Base-by-base conservation (phyloP, 2,888 invertebrate genomes). In the Mesoligia furuncula region DNA sequence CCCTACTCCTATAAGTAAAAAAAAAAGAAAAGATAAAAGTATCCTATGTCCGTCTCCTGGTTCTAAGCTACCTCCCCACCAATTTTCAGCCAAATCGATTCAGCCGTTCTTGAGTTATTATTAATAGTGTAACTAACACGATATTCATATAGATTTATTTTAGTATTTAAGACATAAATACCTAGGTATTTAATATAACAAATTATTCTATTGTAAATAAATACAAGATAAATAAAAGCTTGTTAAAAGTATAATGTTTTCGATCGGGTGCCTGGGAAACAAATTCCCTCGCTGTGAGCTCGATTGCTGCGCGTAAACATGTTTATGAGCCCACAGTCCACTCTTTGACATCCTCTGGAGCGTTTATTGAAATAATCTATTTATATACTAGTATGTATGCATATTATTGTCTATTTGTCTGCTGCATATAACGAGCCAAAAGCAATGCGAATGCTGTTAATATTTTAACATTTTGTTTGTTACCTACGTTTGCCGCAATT, bases 261-360 rank as follows among this genome's bases (percentile, higher is more conserved):
- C 82, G 86, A 86, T 81, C 81, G 83, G 75, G 74, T 79, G 84
- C 68, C 80, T 76, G 85, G 85, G 83, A 86, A 84, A 85, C 88
- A 84, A 69, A 88, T 87, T 84, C 83, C 87, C 83, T 72, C 78
- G 51, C 45, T 73, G 68, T 73, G 79, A 67, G 77, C 69, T 76
- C 82, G 64, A 73, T 70, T 39, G 84, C 65, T 69, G 42, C 70
- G 70, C 79, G 87, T 87, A 90, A 90, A 89, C 89, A 88, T 90
- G 90, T 89, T 89, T 89, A 89, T 89, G 87, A 81, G 85, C 78
- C 74, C 71, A 79, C 85, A 65, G 83, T 78, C 81, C 79, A 86
- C 85, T 90, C 87, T 88, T 86, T 90, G 87, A 90, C 87, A 90
- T 87, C 86, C 85, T 82, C 77, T 80, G 85, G 82, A 85, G 81